Evolutionary conservation across 2,797 vertebrate species (phyloP).

Genomic region (Acanthurus leucopareius): DNA sequence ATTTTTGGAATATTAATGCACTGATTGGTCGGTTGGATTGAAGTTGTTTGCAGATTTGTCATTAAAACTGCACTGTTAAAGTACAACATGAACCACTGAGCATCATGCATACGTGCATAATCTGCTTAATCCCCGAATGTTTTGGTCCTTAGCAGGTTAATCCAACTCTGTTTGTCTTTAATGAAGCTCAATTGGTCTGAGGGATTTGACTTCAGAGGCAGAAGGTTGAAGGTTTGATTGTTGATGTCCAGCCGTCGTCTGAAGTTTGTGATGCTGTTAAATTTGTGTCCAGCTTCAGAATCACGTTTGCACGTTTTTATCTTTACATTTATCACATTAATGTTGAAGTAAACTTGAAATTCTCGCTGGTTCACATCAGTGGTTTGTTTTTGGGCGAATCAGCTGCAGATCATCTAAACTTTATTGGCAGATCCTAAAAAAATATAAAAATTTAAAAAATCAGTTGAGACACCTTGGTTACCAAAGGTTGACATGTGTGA

Average conservation of each 20-base stretch:
- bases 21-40: background rate
- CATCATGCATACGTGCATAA: background rate
- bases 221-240: too few species aligned
- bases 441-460: background rate
- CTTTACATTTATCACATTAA: too few species aligned
- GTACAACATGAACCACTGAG: background rate
- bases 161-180: background rate
- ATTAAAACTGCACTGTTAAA: background rate
- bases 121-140: background rate
- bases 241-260: too few species aligned
- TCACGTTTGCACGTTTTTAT: too few species aligned
- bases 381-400: too few species aligned
- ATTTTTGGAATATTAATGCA: too few species aligned
- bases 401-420: background rate
- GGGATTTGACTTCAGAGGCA: too few species aligned
- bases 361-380: too few species aligned
- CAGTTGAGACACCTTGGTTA: background rate
- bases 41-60: background rate
- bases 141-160: background rate
- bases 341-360: too few species aligned
- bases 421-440: background rate
- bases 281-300: too few species aligned
- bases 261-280: too few species aligned
- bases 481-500: constrained; percentile 20
- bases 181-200: background rate